Evolutionary conservation across 1,140 invertebrate genomes (phyloP).

Genomic region (Palaemon carinicauda): DNA sequence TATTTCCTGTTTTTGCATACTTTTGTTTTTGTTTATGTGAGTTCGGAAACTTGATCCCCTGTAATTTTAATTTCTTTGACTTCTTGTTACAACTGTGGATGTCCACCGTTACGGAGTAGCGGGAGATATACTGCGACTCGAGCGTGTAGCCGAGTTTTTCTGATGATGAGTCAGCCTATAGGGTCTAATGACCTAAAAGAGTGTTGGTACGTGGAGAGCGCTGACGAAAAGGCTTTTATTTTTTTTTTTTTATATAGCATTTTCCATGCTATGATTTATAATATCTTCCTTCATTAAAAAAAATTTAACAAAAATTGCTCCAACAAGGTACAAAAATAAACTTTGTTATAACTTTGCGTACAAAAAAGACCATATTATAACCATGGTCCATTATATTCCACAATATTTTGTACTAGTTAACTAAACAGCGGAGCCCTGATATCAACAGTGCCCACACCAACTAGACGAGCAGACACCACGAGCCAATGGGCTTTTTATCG

Average conservation of each 20-base stretch:
- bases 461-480: conserved; percentile 37
- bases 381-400: conserved; percentile 63
- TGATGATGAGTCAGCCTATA: conserved; percentile 22
- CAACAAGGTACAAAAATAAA: conserved; percentile 70
- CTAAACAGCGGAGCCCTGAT: conserved; percentile 60
- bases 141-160: conserved; percentile 27
- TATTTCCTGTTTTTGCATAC: conserved; percentile 50
- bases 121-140: conserved; percentile 20
- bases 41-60: conserved; percentile 54
- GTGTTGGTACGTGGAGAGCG: conserved; percentile 51
- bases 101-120: conserved; percentile 41
- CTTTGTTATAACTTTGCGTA: conserved; percentile 65
- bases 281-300: conserved; percentile 60
- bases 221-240: conserved; percentile 56
- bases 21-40: conserved; percentile 48
- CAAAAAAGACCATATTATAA: conserved; percentile 66
- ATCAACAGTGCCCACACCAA: conserved; percentile 38
- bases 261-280: conserved; percentile 57
- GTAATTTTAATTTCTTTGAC: conserved; percentile 1
- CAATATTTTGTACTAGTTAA: conserved; percentile 65
- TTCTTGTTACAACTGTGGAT: conserved; percentile 34
- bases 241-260: conserved; percentile 58
- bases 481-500: conserved; percentile 15
- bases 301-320: conserved; percentile 65
- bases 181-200: conserved; percentile 36